A percentile compares a stretch with the other conserved stretches of the same genome.
Conservation (phyloP, 2,797 vertebrate species). For the Petrocephalus schoutedeni region DNA sequence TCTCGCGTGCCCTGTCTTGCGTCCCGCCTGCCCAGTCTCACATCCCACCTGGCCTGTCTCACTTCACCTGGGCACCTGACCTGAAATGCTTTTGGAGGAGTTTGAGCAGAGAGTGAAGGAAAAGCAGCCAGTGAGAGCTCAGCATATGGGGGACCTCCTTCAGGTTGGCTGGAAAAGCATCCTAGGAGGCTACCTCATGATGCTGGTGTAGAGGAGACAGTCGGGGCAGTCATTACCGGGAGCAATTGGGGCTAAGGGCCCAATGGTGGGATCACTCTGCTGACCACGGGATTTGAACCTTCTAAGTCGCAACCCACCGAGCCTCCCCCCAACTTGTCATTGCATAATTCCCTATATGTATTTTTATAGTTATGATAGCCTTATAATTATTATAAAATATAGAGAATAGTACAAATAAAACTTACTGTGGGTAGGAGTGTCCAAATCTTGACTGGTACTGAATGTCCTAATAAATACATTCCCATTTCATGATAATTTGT, state of each 20-base stretch:
- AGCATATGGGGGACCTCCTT: not conserved
- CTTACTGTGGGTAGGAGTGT: not conserved
- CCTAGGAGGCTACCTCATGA: not conserved
- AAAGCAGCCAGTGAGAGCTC: not conserved
- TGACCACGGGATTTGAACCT: not conserved
- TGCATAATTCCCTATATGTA: not conserved
- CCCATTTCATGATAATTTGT: not conserved
- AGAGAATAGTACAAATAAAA: not conserved
- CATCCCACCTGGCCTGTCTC: too few relatives aligned
- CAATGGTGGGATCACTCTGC: too few relatives aligned
- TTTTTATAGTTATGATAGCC: not conserved
- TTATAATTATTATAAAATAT: not conserved
- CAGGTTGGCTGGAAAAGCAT: not conserved
- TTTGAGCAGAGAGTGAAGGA: not conserved
- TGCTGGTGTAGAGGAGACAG: not conserved
- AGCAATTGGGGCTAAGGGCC: not conserved
- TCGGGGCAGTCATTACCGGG: not conserved
- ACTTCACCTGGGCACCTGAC: too few relatives aligned
- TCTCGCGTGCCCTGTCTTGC: too few relatives aligned
- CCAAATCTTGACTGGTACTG: not conserved
- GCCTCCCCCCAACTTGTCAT: not conserved
- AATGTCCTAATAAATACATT: not conserved
- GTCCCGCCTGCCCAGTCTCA: too few relatives aligned
- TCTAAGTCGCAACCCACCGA: not conserved
- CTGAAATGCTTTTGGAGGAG: not conserved